Evolutionary conservation across 2,888 invertebrate species (phyloP).

Genomic region (Sarcophaga variegata): DNA sequence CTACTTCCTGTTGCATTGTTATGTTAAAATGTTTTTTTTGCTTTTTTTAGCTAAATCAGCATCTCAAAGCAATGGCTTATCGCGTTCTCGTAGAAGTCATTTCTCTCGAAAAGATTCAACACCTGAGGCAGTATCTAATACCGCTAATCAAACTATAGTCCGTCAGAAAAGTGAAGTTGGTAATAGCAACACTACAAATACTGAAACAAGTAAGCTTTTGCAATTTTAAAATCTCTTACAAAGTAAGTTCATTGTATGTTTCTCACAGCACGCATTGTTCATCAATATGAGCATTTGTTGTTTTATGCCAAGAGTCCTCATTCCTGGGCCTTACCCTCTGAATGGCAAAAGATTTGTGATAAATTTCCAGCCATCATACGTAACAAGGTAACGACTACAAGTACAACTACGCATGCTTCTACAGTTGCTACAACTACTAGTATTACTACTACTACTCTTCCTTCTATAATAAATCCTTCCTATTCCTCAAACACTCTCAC

Average conservation of each 20-base stretch:
- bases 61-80: constrained; percentile 78
- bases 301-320: constrained; percentile 81
- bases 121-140: constrained; percentile 75
- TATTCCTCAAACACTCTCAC: constrained; percentile 55
- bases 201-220: constrained; percentile 74
- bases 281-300: constrained; percentile 80
- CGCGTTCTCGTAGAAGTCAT: constrained; percentile 81
- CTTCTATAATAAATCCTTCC: constrained; percentile 54
- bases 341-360: constrained; percentile 80
- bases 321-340: constrained; percentile 80
- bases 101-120: constrained; percentile 82
- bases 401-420: constrained; percentile 73
- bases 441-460: constrained; percentile 58
- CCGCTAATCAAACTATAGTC: constrained; percentile 65
- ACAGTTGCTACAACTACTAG: constrained; percentile 54
- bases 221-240: not conserved
- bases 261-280: constrained; percentile 78
- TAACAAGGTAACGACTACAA: constrained; percentile 81
- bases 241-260: not conserved
- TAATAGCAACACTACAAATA: constrained; percentile 57
- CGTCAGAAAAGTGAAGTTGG: constrained; percentile 73
- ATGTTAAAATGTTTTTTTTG: not conserved
- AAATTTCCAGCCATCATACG: constrained; percentile 80
- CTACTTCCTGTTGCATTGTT: not conserved
- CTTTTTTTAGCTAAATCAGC: constrained; percentile 69